Percentiles rank a stretch among this genome's conserved stretches.
Evolutionary conservation across 2,797 vertebrate species (phyloP).

Genomic region (Ctenochaetus hawaiiensis): DNA sequence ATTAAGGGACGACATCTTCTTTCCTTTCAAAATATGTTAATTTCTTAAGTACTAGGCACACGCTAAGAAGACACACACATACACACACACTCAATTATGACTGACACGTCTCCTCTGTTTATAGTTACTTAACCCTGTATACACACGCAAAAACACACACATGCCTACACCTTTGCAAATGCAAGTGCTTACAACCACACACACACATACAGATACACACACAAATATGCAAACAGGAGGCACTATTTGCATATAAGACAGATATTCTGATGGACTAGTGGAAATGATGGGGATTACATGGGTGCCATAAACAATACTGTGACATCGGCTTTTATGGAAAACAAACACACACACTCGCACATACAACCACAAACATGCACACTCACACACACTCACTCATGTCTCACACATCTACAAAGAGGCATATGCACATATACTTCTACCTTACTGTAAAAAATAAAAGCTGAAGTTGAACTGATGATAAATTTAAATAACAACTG

Average conservation of each 20-base stretch:
- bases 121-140: conserved; percentile 27
- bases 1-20: conserved; percentile 77
- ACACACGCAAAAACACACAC: neutral
- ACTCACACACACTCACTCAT: too few relatives aligned
- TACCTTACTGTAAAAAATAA: too few relatives aligned
- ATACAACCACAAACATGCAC: neutral
- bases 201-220: conserved; percentile 2
- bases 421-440: too few relatives aligned
- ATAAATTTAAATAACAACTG: neutral
- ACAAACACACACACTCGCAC: conserved; percentile 22
- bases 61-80: neutral
- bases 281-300: conserved; percentile 32
- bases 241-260: conserved; percentile 35
- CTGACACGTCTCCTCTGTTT: conserved; percentile 4
- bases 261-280: conserved; percentile 28
- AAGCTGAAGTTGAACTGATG: neutral
- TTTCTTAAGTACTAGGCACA: conserved; percentile 61
- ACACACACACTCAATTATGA: conserved; percentile 23
- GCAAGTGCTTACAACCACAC: neutral
- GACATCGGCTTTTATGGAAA: conserved; percentile 37
- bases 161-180: neutral
- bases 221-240: conserved; percentile 8
- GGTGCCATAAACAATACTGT: conserved; percentile 42
- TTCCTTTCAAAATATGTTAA: conserved; percentile 79
- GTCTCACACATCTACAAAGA: too few relatives aligned